These are phyloP conservation scores for Chloroclystis v-ata DNA, from an alignment of 2,888 invertebrate species.

Conservation along the genomic window DNA sequence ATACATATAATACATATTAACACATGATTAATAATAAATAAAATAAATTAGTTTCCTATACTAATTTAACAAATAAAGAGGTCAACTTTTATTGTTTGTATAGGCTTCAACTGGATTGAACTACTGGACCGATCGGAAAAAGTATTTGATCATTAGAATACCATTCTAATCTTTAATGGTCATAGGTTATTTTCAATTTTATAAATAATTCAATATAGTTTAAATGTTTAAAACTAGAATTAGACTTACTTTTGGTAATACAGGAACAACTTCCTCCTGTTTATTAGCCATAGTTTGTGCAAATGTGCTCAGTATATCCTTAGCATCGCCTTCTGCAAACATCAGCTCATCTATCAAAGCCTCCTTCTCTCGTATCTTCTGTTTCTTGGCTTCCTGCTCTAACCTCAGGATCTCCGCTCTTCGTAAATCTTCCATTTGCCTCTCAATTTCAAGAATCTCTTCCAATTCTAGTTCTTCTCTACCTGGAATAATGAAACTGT, in stretches of 20 bases:
- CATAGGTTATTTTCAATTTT: too few relatives aligned
- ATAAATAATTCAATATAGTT: too few relatives aligned
- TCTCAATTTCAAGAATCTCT: constrained; percentile 89
- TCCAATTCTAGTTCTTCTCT: constrained; percentile 92
- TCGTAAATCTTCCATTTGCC: constrained; percentile 85
- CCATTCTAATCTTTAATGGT: too few relatives aligned
- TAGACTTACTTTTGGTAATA: constrained; percentile 59
- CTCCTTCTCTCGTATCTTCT: constrained; percentile 91
- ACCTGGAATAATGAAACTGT: constrained; percentile 60
- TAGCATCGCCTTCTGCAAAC: constrained; percentile 94
- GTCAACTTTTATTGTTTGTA: too few relatives aligned
- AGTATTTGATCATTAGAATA: too few relatives aligned
- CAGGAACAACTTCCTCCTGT: constrained; percentile 75
- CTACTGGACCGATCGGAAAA: too few relatives aligned
- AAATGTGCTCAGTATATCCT: constrained; percentile 90
- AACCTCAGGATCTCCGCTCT: constrained; percentile 82
- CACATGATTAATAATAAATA: too few relatives aligned
- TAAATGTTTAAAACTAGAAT: too few relatives aligned
- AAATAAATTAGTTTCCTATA: too few relatives aligned
- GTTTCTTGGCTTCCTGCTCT: constrained; percentile 86
- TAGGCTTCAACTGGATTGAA: too few relatives aligned
- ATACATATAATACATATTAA: too few relatives aligned
- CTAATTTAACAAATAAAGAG: too few relatives aligned
- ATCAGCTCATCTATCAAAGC: constrained; percentile 96
- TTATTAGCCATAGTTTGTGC: constrained; percentile 83